These are phyloP conservation scores for Aurelia sp. DNA, from an alignment of 30 jellyfish, hydroid and myxozoan species.

Conservation along the genomic window DNA sequence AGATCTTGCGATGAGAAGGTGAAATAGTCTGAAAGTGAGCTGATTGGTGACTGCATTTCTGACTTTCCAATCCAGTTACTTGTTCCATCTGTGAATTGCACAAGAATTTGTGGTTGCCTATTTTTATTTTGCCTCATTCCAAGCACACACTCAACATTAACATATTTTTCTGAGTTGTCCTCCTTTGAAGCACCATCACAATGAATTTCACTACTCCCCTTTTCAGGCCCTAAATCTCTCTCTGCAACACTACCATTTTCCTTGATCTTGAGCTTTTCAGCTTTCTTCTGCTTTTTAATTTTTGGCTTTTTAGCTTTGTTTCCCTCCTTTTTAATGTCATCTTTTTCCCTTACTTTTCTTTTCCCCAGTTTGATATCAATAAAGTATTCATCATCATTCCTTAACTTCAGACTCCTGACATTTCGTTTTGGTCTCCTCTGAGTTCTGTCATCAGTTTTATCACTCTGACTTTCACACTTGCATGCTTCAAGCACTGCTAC, in stretches of 20 bases:
- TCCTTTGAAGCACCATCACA: background rate
- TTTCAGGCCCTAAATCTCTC: background rate
- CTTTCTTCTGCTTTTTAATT: background rate
- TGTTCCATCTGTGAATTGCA: slow-evolving; percentile 89
- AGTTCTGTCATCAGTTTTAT: too few relatives aligned
- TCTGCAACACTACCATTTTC: background rate
- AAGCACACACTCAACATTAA: slow-evolving; percentile 54
- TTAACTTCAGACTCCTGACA: slow-evolving; percentile 1
- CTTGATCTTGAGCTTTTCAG: background rate
- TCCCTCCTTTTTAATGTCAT: background rate
- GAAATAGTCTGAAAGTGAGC: slow-evolving; percentile 16
- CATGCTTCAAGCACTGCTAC: too few relatives aligned
- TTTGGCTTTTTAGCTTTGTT: slow-evolving; percentile 1
- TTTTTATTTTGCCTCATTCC: slow-evolving; percentile 45
- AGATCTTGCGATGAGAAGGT: slow-evolving; percentile 53
- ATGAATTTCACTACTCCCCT: background rate
- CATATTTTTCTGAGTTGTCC: slow-evolving; percentile 1
- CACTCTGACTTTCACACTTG: too few relatives aligned
- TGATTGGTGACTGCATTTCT: slow-evolving; percentile 4
- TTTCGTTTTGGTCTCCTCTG: slow-evolving; percentile 40
- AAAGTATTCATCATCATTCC: slow-evolving; percentile 24
- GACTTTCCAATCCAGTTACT: slow-evolving; percentile 87
- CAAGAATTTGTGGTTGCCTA: slow-evolving; percentile 64
- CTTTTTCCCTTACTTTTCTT: slow-evolving; percentile 8
- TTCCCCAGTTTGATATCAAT: slow-evolving; percentile 20